These are phyloP conservation scores for Serilophus lunatus DNA, from an alignment of 2,113 vertebrate genomes.

Conservation along the genomic window DNA sequence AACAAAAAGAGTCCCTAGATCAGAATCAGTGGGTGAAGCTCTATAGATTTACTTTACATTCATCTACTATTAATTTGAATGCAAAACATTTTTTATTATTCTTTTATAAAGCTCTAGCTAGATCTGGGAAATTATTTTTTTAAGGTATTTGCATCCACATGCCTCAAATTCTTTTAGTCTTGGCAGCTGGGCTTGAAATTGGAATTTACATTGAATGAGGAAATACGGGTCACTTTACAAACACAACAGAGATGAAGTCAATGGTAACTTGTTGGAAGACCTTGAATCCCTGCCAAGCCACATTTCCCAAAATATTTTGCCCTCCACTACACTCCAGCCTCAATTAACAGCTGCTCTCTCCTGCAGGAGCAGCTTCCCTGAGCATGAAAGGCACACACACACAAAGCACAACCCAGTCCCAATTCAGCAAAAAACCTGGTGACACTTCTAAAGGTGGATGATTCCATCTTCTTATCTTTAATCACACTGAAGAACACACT, in stretches of 20 bases:
- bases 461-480: background rate
- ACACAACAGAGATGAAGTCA: background rate
- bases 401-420: background rate
- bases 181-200: background rate
- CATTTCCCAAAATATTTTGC: constrained; percentile 31
- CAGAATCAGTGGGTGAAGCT: background rate
- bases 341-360: background rate
- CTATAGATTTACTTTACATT: constrained; percentile 14
- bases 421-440: background rate
- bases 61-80: constrained; percentile 8
- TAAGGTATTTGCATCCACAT: background rate
- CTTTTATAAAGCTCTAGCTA: background rate
- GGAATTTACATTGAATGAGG: background rate
- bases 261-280: constrained; percentile 20
- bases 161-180: background rate
- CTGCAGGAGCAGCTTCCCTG: background rate
- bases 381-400: background rate
- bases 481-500: background rate
- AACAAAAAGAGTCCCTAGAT: background rate
- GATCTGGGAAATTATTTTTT: constrained; percentile 14
- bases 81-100: background rate
- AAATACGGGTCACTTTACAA: constrained; percentile 2
- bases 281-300: constrained; percentile 14
- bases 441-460: background rate
- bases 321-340: background rate